phyloP scores from a whole-genome alignment of 2,888 invertebrate species.

The Sphecodes monilicornis region DNA sequence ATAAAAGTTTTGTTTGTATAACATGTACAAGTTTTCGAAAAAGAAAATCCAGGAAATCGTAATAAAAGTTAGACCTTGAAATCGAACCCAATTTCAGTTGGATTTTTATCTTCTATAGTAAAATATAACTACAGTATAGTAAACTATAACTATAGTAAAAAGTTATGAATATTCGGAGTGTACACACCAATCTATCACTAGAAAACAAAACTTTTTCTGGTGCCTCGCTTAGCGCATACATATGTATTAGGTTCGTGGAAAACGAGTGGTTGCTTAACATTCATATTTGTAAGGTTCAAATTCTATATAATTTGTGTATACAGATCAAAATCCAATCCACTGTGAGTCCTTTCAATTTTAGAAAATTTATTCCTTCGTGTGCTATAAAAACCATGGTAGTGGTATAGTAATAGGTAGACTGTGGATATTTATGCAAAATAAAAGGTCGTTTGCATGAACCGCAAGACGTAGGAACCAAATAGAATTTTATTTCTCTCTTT shows the following conservation, averaged over 20 bases:
- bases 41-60: background rate
- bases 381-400: background rate
- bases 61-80: background rate
- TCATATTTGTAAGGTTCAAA: constrained; percentile 2
- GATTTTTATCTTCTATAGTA: background rate
- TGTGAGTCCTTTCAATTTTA: background rate
- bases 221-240: background rate
- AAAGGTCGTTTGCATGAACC: background rate
- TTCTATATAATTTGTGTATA: background rate
- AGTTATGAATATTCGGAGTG: background rate
- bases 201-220: background rate
- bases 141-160: background rate
- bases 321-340: background rate
- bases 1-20: background rate
- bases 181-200: background rate
- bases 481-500: background rate
- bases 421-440: background rate
- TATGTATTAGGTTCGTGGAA: background rate
- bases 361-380: background rate
- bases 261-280: background rate
- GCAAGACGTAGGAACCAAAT: background rate
- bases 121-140: too few relatives aligned
- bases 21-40: background rate
- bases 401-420: background rate
- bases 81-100: background rate